These are phyloP conservation scores for Tetrax tetrax DNA, from an alignment of 2,113 vertebrate species.

Conservation along the genomic window DNA sequence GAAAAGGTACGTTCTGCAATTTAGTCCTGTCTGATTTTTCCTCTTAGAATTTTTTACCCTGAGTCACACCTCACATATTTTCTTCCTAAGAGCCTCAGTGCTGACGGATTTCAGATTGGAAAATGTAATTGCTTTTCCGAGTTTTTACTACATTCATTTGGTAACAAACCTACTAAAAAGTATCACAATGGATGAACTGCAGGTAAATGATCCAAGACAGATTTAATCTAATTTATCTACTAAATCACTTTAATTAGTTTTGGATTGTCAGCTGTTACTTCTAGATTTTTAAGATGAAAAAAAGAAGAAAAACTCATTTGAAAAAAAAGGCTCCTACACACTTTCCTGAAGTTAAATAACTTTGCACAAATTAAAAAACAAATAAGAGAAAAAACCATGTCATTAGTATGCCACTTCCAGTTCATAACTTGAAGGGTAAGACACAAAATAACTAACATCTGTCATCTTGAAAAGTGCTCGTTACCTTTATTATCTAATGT, in stretches of 20 bases:
- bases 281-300: background rate
- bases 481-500: background rate
- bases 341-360: background rate
- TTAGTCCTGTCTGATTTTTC: background rate
- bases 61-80: constrained; percentile 21
- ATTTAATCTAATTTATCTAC: constrained; percentile 21
- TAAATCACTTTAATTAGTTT: constrained; percentile 36
- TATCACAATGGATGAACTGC: background rate
- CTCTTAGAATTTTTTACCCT: background rate
- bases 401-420: background rate
- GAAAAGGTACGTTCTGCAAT: background rate
- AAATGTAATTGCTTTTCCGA: constrained; percentile 40
- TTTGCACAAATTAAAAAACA: background rate
- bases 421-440: background rate
- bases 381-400: rapidly evolving
- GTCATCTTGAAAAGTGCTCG: background rate
- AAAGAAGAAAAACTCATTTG: background rate
- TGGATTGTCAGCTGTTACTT: background rate
- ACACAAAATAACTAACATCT: background rate
- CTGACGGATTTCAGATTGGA: background rate
- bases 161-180: constrained; percentile 28
- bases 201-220: constrained; percentile 22
- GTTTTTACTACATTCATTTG: constrained; percentile 12
- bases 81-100: background rate
- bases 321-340: background rate